These are phyloP conservation scores for Sinohyriopsis cumingii DNA, from an alignment of 2,888 invertebrate genomes.

Conservation along the genomic window DNA sequence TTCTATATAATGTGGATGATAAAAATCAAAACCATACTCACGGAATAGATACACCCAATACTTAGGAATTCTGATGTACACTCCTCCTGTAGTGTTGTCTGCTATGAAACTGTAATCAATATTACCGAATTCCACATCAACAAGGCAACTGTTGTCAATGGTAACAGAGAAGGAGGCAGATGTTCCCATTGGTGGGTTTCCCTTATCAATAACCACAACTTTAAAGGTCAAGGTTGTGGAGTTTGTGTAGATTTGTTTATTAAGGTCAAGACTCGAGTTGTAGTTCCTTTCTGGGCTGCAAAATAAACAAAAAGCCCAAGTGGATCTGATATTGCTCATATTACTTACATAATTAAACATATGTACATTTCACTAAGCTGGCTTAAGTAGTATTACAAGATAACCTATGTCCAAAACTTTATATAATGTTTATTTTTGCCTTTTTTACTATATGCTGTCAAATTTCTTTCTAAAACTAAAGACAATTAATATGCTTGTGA, in stretches of 20 bases:
- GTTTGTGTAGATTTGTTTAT: conserved; percentile 42
- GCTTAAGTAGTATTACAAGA: no score
- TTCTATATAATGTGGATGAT: no score
- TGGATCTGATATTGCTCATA: no score
- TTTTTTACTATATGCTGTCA: no score
- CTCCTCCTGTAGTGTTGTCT: conserved; percentile 44
- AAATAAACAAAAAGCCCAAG: conserved; percentile 17
- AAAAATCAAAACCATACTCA: conserved; percentile 26
- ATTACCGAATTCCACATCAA: conserved; percentile 46
- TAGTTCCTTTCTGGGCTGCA: conserved; percentile 43
- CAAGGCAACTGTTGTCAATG: conserved; percentile 59
- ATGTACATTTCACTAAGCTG: no score
- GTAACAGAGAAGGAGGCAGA: conserved; percentile 43
- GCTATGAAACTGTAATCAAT: conserved; percentile 42
- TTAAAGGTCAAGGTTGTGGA: conserved; percentile 47
- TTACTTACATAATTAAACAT: no score
- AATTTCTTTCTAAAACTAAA: no score
- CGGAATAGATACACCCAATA: conserved; percentile 55
- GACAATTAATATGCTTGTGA: no score
- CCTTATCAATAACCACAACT: conserved; percentile 53
- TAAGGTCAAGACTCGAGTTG: conserved; percentile 38
- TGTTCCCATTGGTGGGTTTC: conserved; percentile 50
- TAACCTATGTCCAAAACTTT: no score
- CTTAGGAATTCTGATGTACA: conserved; percentile 50
- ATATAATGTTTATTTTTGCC: no score